Conservation (phyloP, 92 coral and sea anemone species). For the Muricea muricata region DNA sequence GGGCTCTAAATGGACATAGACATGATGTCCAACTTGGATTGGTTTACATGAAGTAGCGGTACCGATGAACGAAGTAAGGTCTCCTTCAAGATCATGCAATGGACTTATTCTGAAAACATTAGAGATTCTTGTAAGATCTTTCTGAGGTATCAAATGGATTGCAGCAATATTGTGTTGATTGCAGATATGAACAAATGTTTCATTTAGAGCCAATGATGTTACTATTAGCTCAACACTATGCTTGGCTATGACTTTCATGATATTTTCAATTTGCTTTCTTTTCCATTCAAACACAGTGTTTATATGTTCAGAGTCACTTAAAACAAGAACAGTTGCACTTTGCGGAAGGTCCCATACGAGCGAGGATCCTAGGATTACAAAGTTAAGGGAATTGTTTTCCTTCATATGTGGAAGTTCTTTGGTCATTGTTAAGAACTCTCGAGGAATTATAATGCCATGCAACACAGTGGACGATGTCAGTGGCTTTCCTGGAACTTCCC, state of each 20-base stretch:
- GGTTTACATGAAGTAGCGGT: conserved; percentile 66
- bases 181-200: conserved; percentile 78
- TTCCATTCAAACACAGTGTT: conserved; percentile 60
- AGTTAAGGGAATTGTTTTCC: conserved; percentile 49
- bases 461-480: conserved; percentile 67
- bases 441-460: conserved; percentile 83
- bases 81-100: conserved; percentile 49
- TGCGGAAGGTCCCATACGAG: conserved; percentile 55
- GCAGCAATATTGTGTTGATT: conserved; percentile 76
- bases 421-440: conserved; percentile 73
- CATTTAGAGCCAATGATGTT: conserved; percentile 70
- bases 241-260: conserved; percentile 55
- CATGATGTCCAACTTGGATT: conserved; percentile 60
- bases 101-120: conserved; percentile 65
- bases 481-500: conserved; percentile 79
- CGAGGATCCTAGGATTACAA: conserved; percentile 69
- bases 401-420: conserved; percentile 39
- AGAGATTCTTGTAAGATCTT: conserved; percentile 70
- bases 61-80: conserved; percentile 57
- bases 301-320: conserved; percentile 39
- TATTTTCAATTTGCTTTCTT: conserved; percentile 39
- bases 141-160: conserved; percentile 81
- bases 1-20: conserved; percentile 57
- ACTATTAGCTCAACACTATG: conserved; percentile 71
- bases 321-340: conserved; percentile 49